phyloP scores from a whole-genome alignment of 2,888 invertebrate genomes.

The Philereme transversata region DNA sequence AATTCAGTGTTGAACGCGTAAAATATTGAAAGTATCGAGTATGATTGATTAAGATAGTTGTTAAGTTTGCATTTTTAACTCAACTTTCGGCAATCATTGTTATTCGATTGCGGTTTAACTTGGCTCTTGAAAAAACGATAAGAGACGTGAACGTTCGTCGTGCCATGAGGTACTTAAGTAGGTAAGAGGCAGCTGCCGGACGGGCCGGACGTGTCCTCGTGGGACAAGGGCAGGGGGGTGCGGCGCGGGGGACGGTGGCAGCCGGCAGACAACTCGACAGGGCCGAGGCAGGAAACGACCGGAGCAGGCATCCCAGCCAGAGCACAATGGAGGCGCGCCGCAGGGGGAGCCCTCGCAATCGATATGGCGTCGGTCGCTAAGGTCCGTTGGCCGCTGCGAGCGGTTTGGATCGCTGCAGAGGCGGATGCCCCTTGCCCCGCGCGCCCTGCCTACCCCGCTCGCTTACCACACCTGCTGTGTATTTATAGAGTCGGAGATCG shows the following conservation, averaged over 20 bases:
- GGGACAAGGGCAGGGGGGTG: constrained; percentile 48
- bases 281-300: constrained; percentile 77
- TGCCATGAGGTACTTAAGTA: constrained; percentile 43
- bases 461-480: constrained; percentile 80
- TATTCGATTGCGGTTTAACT: constrained; percentile 5
- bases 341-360: constrained; percentile 84
- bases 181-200: constrained; percentile 69
- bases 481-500: constrained; percentile 78
- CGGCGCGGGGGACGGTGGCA: constrained; percentile 51
- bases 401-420: constrained; percentile 80
- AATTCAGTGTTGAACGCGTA: too few relatives aligned
- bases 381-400: constrained; percentile 83
- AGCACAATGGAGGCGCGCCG: constrained; percentile 81
- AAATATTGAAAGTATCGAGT: too few relatives aligned
- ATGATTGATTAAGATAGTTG: too few relatives aligned
- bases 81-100: too few relatives aligned
- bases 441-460: constrained; percentile 58
- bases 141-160: constrained; percentile 34
- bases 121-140: constrained; percentile 30
- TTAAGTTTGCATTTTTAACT: too few relatives aligned
- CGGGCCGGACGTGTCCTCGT: constrained; percentile 69
- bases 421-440: constrained; percentile 76
- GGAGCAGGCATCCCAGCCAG: constrained; percentile 80
- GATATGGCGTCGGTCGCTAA: constrained; percentile 84
- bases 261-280: constrained; percentile 65